Percentiles rank a stretch among this genome's conserved stretches.
phyloP scores from a whole-genome alignment of 2,113 vertebrate species.

The Noctilio leporinus region DNA sequence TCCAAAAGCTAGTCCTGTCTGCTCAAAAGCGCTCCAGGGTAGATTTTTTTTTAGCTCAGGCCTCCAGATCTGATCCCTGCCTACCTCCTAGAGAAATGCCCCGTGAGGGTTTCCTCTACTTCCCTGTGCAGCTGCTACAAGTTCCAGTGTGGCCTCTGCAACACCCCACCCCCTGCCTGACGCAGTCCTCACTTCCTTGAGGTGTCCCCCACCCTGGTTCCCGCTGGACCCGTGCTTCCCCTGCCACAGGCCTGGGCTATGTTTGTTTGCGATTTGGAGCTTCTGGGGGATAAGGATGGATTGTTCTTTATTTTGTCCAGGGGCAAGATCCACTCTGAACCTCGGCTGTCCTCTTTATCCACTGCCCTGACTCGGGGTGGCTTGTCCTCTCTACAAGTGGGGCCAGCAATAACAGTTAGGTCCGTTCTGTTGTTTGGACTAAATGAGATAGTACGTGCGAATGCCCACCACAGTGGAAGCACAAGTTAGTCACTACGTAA shows the following conservation, averaged over 20 bases:
- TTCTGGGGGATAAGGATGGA: background rate
- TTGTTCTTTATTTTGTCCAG: background rate
- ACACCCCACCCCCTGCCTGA: background rate
- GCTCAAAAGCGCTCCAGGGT: background rate
- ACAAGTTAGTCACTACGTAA: no score
- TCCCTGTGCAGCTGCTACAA: background rate
- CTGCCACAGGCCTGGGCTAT: background rate
- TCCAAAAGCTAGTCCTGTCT: background rate
- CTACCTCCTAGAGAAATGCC: background rate
- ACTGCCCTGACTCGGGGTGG: no score
- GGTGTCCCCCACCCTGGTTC: background rate
- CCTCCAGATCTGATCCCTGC: background rate
- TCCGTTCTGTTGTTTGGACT: background rate
- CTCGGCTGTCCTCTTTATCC: background rate
- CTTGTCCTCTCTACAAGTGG: background rate
- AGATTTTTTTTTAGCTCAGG: background rate
- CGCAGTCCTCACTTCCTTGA: background rate
- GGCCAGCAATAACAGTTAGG: background rate
- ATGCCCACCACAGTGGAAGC: background rate
- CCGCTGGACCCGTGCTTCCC: background rate
- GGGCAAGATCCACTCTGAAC: background rate
- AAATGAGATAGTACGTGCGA: background rate
- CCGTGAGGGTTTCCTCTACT: no score
- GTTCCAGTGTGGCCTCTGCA: background rate
- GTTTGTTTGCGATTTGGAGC: background rate